Evolutionary conservation across 2,888 invertebrate genomes (phyloP).

Genomic region (Hirtodrosophila trivittata): DNA sequence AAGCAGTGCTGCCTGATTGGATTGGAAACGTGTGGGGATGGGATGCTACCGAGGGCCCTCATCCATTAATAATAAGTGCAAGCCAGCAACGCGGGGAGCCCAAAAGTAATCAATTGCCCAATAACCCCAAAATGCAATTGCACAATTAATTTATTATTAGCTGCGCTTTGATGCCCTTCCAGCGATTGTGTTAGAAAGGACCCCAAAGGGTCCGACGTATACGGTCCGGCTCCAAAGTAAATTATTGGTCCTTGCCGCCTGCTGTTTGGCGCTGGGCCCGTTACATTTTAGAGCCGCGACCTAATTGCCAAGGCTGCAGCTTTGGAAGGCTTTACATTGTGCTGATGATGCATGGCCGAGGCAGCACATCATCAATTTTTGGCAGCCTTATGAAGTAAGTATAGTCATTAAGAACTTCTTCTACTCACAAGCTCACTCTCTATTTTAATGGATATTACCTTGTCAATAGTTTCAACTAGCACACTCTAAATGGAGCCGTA

Average conservation of each 20-base stretch:
- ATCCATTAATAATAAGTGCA: slow-evolving; percentile 53
- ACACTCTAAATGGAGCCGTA: too few relatives aligned
- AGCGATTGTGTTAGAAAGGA: slow-evolving; percentile 17
- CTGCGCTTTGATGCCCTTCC: slow-evolving; percentile 14
- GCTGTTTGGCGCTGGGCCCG: slow-evolving; percentile 23
- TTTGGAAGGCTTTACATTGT: slow-evolving; percentile 24
- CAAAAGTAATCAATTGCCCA: slow-evolving; percentile 54
- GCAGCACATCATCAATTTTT: slow-evolving; percentile 33
- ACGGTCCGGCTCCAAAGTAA: slow-evolving; percentile 25
- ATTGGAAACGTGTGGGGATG: not conserved
- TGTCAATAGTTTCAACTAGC: too few relatives aligned
- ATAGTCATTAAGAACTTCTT: not conserved
- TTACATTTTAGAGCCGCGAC: slow-evolving; percentile 41
- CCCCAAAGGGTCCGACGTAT: too few relatives aligned
- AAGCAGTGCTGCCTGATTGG: slow-evolving; percentile 32
- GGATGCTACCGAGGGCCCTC: not conserved
- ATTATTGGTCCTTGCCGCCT: slow-evolving; percentile 31
- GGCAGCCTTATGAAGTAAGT: slow-evolving; percentile 1
- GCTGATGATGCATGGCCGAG: slow-evolving; percentile 16
- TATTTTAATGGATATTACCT: too few relatives aligned
- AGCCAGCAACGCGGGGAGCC: slow-evolving; percentile 13
- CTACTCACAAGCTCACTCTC: too few relatives aligned
- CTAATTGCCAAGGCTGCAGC: slow-evolving; percentile 45
- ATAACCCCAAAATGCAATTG: slow-evolving; percentile 57
- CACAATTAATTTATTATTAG: slow-evolving; percentile 64